Conservation (phyloP, 2,797 vertebrate species). For the Crax fasciolata region DNA sequence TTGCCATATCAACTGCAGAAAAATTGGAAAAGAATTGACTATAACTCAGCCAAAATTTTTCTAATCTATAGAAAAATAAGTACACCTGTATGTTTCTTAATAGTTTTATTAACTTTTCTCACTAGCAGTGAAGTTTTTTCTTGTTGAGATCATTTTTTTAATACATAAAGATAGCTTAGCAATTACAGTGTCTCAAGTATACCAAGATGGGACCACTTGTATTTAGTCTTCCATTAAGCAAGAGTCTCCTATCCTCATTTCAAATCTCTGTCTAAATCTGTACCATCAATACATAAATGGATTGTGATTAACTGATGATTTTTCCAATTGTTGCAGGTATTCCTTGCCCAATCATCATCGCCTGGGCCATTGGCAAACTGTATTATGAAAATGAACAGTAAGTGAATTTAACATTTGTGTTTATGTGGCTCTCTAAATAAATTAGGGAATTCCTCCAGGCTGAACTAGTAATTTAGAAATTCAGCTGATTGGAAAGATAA, state of each 20-base stretch:
- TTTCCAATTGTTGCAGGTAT: slow-evolving; percentile 86
- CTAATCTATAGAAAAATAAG: not conserved
- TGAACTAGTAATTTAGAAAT: not conserved
- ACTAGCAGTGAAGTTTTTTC: not conserved
- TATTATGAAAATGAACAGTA: slow-evolving; percentile 97
- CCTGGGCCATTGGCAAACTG: slow-evolving; percentile 95
- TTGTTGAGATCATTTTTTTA: not conserved
- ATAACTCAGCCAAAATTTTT: not conserved
- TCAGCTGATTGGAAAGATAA: not conserved
- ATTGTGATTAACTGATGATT: not conserved
- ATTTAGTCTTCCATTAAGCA: not conserved
- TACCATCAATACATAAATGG: not conserved
- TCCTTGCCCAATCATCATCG: slow-evolving; percentile 94
- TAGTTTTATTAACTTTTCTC: not conserved
- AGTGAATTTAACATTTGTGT: slow-evolving; percentile 73
- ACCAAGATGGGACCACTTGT: not conserved
- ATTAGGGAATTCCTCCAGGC: not conserved
- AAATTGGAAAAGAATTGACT: not conserved
- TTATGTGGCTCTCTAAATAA: not conserved
- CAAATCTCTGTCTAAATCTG: not conserved
- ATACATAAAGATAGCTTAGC: not conserved
- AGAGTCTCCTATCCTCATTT: not conserved
- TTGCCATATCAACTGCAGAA: not conserved
- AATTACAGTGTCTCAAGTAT: not conserved
- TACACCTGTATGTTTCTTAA: not conserved